These are phyloP conservation scores for Acestrorhynchus altus DNA, from an alignment of 2,797 vertebrate genomes.

Conservation along the genomic window DNA sequence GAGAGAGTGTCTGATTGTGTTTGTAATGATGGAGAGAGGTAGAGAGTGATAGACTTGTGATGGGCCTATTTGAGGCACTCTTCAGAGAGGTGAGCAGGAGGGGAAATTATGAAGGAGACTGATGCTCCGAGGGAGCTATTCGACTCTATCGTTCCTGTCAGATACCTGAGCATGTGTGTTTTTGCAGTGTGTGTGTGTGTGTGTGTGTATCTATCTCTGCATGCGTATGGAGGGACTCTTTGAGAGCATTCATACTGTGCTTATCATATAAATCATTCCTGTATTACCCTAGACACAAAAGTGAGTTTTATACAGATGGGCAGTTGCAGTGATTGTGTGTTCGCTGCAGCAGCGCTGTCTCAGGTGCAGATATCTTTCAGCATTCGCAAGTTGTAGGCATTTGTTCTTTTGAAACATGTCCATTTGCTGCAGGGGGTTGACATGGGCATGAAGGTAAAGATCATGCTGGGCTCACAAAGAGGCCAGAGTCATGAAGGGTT, in stretches of 20 bases:
- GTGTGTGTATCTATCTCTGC: conserved; percentile 23
- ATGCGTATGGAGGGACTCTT: conserved; percentile 47
- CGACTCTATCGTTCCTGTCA: conserved; percentile 12
- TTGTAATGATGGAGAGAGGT: conserved; percentile 41
- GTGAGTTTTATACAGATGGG: conserved; percentile 23
- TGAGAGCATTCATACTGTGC: conserved; percentile 38
- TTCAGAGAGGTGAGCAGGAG: conserved; percentile 38
- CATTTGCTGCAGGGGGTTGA: not conserved
- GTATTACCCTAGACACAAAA: conserved; percentile 47
- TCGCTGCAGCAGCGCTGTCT: conserved; percentile 7
- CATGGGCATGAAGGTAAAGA: not conserved
- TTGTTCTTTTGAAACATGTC: not conserved
- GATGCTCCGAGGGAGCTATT: conserved; percentile 37
- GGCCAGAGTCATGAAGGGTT: not conserved
- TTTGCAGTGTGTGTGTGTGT: not conserved
- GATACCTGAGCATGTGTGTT: conserved; percentile 31
- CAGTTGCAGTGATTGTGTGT: conserved; percentile 15
- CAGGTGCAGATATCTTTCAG: conserved; percentile 30
- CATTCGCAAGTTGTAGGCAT: not conserved
- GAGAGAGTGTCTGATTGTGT: conserved; percentile 48
- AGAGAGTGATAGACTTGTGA: conserved; percentile 52
- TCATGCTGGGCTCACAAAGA: not conserved
- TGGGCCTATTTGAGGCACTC: conserved; percentile 44
- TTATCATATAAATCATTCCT: conserved; percentile 59
- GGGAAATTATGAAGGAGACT: conserved; percentile 47